phyloP scores from a whole-genome alignment of 2,113 vertebrate species.

The Rhegmatorhina hoffmannsi region DNA sequence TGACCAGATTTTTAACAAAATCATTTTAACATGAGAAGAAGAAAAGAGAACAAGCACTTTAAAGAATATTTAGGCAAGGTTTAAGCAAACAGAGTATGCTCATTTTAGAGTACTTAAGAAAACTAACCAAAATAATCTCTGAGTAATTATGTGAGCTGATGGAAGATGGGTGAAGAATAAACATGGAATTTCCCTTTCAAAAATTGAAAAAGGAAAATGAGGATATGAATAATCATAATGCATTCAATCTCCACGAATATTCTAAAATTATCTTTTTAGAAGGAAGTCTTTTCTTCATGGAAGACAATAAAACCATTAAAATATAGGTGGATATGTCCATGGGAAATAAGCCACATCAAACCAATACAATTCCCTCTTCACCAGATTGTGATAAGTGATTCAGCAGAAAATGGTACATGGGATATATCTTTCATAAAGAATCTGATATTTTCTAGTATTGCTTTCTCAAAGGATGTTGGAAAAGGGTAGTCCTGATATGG shows the following conservation, averaged over 20 bases:
- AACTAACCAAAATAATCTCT: not conserved
- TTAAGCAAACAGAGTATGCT: not conserved
- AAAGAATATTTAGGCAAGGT: not conserved
- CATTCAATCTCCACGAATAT: not conserved
- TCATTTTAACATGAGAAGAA: not conserved
- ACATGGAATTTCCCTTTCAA: not conserved
- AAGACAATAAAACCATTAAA: not conserved
- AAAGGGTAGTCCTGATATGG: not conserved
- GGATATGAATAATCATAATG: not conserved
- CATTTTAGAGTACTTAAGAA: not conserved
- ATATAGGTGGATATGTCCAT: not conserved
- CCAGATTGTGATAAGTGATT: not conserved
- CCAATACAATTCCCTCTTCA: not conserved
- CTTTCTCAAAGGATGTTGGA: not conserved
- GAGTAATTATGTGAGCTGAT: not conserved
- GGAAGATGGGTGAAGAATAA: not conserved
- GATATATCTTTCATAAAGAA: not conserved
- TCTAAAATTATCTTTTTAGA: not conserved
- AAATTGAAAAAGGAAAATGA: not conserved
- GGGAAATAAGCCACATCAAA: not conserved
- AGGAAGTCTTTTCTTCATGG: not conserved
- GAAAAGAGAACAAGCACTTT: not conserved
- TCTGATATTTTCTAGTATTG: not conserved
- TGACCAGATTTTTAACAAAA: not conserved
- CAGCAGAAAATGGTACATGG: not conserved